These are phyloP conservation scores for Tyrophagus putrescentiae DNA, from an alignment of 1,140 invertebrate genomes.

Conservation along the genomic window DNA sequence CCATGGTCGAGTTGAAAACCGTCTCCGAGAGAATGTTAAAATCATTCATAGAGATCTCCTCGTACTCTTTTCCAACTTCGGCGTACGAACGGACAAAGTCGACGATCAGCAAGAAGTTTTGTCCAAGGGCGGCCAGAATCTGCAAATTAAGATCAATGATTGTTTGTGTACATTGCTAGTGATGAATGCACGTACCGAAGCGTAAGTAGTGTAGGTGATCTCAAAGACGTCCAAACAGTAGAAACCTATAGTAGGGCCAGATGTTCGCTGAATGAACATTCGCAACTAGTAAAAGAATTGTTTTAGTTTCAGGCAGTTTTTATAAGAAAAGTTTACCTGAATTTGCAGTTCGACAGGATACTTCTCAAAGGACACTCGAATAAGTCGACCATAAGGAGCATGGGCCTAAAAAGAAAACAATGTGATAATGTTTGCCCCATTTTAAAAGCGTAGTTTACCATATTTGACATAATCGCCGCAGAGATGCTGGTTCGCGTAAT, in stretches of 20 bases:
- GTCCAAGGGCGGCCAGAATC: slow-evolving; percentile 20
- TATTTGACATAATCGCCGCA: slow-evolving; percentile 14
- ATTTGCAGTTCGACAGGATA: slow-evolving; percentile 22
- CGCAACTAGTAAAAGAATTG: slow-evolving; percentile 1
- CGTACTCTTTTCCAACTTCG: slow-evolving; percentile 17
- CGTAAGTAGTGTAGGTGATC: slow-evolving; percentile 20
- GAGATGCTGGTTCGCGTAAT: slow-evolving; percentile 5
- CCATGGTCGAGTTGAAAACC: slow-evolving; percentile 13
- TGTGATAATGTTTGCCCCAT: not conserved
- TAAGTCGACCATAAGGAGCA: slow-evolving; percentile 4
- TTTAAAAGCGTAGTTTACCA: slow-evolving; percentile 1
- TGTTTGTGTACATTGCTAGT: not conserved
- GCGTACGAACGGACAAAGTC: slow-evolving; percentile 23
- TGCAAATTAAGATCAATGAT: not conserved
- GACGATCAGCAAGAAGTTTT: slow-evolving; percentile 23
- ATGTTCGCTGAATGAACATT: slow-evolving; percentile 22
- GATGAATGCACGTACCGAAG: slow-evolving; percentile 9
- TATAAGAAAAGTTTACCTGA: slow-evolving; percentile 15
- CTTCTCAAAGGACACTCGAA: slow-evolving; percentile 13
- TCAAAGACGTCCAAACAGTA: slow-evolving; percentile 23
- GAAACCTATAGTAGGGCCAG: slow-evolving; percentile 21
- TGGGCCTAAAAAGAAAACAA: slow-evolving; percentile 17
- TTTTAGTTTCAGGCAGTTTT: not conserved
- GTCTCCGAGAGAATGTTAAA: not conserved
- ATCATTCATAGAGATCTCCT: not conserved